Evolutionary conservation across 2,888 invertebrate species (phyloP).

Genomic region (Spodoptera exigua): DNA sequence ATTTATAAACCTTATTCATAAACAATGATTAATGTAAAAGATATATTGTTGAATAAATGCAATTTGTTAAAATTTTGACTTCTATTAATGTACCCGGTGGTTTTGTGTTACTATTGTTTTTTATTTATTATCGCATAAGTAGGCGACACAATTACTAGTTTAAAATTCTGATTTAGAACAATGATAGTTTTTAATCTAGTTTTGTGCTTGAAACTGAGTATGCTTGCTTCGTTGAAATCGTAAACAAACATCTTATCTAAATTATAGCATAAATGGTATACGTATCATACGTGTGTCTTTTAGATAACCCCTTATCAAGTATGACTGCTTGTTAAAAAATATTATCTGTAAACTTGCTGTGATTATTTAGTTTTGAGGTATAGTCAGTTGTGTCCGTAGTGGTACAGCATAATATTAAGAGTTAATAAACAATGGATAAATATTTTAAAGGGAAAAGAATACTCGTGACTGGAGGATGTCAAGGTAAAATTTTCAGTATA

Average conservation of each 20-base stretch:
- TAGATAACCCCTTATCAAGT: constrained; percentile 42
- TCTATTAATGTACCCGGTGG: too few species aligned
- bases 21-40: constrained; percentile 20
- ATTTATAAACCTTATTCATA: constrained; percentile 21
- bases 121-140: neutral
- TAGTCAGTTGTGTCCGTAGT: neutral
- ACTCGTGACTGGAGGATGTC: constrained; percentile 96
- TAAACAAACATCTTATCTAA: constrained; percentile 42
- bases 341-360: constrained; percentile 8
- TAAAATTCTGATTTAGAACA: too few species aligned
- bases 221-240: constrained; percentile 8
- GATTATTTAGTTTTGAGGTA: constrained; percentile 20
- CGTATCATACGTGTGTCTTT: too few species aligned
- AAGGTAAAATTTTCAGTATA: constrained; percentile 88
- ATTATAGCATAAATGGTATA: constrained; percentile 28
- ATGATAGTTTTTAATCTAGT: too few species aligned
- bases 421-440: constrained; percentile 73
- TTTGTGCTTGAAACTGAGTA: constrained; percentile 1
- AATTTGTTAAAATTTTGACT: constrained; percentile 58
- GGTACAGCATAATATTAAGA: neutral
- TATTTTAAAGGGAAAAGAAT: constrained; percentile 92
- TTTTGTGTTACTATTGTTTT: too few species aligned
- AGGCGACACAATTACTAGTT: too few species aligned
- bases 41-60: constrained; percentile 58
- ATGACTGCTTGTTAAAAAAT: constrained; percentile 21